A percentile compares a stretch with the other conserved stretches of the same genome.
Conservation (phyloP, 2,113 vertebrate genomes). For the Epinephelus cyanopodus region DNA sequence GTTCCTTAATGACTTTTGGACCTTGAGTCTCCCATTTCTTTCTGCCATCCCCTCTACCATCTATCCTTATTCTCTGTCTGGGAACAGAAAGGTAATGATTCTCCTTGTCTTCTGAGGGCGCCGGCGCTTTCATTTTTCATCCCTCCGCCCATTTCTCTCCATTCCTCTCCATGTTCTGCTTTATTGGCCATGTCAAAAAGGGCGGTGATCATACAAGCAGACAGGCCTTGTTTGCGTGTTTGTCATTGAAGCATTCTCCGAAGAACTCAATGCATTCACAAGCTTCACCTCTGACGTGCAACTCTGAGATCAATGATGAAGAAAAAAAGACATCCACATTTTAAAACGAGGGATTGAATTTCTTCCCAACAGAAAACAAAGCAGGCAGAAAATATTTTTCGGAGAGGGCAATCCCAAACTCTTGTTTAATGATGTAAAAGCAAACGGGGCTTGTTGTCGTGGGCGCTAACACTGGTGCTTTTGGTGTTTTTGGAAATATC, state of each 20-base stretch:
- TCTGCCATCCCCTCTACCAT: conserved; percentile 39
- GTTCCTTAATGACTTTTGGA: conserved; percentile 55
- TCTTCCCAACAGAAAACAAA: background rate
- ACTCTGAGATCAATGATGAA: background rate
- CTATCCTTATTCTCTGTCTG: conserved; percentile 50
- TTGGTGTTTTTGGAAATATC: conserved; percentile 18
- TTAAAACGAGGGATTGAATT: background rate
- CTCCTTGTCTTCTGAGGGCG: conserved; percentile 48
- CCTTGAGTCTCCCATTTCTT: conserved; percentile 23
- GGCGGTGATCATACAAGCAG: background rate
- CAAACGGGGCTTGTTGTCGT: background rate
- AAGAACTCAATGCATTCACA: background rate
- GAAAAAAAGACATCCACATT: background rate
- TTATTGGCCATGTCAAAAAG: background rate
- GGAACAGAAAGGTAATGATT: conserved; percentile 54
- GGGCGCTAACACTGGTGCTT: background rate
- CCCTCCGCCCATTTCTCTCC: background rate
- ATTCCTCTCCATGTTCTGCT: background rate
- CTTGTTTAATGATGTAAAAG: background rate
- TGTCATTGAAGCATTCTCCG: background rate
- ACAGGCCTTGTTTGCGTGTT: background rate
- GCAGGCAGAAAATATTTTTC: background rate
- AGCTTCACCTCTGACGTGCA: background rate
- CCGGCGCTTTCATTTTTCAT: conserved; percentile 53
- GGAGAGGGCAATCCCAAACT: background rate